Conservation (phyloP, 1,140 invertebrate genomes). For the Neodiprion pinetum region DNA sequence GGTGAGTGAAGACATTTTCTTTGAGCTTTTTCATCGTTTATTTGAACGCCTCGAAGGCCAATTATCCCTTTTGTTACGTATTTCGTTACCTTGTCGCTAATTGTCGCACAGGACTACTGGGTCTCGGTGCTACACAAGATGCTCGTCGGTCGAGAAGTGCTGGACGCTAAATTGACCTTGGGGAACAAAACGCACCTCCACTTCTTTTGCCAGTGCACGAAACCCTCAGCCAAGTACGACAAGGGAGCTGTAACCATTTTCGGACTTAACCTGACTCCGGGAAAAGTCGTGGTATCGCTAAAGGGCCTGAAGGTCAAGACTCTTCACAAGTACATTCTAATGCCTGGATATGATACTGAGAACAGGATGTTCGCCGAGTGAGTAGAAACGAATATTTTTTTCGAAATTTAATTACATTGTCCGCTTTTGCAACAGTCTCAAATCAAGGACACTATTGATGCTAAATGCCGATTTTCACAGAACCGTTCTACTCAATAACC, state of each 20-base stretch:
- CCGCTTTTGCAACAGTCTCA: conserved; percentile 5
- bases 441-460: conserved; percentile 8
- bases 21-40: no score
- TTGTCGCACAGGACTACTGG: conserved; percentile 57
- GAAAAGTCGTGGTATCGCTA: conserved; percentile 35
- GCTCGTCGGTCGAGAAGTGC: conserved; percentile 56
- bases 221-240: conserved; percentile 46
- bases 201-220: conserved; percentile 60
- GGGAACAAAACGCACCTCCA: conserved; percentile 47
- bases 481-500: conserved; percentile 62
- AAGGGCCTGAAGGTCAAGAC: conserved; percentile 43
- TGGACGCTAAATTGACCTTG: conserved; percentile 48
- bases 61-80: background rate
- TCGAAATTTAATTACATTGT: conserved; percentile 6
- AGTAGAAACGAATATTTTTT: conserved; percentile 33
- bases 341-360: conserved; percentile 42
- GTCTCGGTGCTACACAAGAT: conserved; percentile 61
- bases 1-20: conserved; percentile 42
- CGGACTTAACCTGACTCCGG: conserved; percentile 51
- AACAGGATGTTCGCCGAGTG: conserved; percentile 52
- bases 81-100: background rate
- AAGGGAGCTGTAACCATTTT: conserved; percentile 56
- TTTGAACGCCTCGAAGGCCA: no score
- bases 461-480: conserved; percentile 49
- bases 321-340: conserved; percentile 50